Conservation (phyloP, 2,113 vertebrate species). For the Oxygymnocypris stewartii region DNA sequence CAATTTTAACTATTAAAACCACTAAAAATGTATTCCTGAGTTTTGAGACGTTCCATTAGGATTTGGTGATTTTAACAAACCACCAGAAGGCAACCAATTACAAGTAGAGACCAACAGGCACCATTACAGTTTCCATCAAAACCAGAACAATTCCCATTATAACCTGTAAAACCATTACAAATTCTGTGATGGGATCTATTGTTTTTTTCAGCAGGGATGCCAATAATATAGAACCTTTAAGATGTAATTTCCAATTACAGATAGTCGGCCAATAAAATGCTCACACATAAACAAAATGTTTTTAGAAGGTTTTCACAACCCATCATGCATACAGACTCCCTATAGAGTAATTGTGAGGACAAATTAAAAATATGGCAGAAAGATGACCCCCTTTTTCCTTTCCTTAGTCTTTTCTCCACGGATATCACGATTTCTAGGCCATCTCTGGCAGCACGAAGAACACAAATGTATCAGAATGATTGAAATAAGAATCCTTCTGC, state of each 20-base stretch:
- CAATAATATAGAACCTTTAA: background rate
- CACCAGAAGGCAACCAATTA: no score
- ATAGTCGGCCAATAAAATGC: background rate
- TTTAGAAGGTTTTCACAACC: background rate
- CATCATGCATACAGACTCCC: background rate
- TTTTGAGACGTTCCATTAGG: no score
- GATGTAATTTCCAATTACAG: background rate
- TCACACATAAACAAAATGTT: constrained; percentile 5
- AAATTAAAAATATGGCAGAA: constrained; percentile 28
- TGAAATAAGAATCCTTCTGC: background rate
- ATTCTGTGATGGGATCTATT: no score
- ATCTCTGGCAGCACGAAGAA: background rate
- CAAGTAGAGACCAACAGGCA: no score
- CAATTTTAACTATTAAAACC: no score
- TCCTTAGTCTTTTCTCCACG: constrained; percentile 14
- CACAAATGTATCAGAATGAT: constrained; percentile 11
- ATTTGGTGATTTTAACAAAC: no score
- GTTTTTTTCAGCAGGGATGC: no score
- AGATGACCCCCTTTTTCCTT: constrained; percentile 39
- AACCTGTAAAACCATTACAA: no score
- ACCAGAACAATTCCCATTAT: no score
- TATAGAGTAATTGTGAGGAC: background rate
- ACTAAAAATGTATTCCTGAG: no score
- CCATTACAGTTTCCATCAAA: no score
- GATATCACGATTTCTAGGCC: constrained; percentile 28